Conservation (phyloP, 2,888 invertebrate species). For the Strigamia crassipes region DNA sequence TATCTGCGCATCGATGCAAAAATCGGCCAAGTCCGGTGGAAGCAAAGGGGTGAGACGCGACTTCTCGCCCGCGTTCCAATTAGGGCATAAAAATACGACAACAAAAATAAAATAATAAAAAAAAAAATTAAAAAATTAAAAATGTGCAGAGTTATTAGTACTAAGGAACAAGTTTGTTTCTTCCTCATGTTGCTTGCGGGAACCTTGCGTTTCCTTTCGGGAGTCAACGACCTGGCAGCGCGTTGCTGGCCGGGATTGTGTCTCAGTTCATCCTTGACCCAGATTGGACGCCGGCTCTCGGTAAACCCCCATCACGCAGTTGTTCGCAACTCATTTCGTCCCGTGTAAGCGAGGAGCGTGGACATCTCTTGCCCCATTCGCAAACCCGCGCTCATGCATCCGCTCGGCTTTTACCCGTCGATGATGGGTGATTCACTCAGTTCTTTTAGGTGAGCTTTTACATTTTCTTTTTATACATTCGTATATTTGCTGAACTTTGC, state of each 20-base stretch:
- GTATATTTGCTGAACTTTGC: neutral
- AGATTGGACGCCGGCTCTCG: constrained; percentile 17
- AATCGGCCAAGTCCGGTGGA: constrained; percentile 42
- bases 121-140: neutral
- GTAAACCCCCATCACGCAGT: constrained; percentile 23
- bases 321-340: constrained; percentile 36
- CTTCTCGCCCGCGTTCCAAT: constrained; percentile 2
- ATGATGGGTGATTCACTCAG: neutral
- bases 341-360: constrained; percentile 25
- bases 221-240: constrained; percentile 41
- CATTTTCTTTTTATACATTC: neutral
- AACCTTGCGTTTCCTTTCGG: constrained; percentile 45
- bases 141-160: neutral
- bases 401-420: neutral
- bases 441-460: constrained; percentile 8
- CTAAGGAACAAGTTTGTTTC: constrained; percentile 3
- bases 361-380: constrained; percentile 23
- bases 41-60: constrained; percentile 15
- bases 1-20: constrained; percentile 22
- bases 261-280: constrained; percentile 43
- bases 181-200: constrained; percentile 35
- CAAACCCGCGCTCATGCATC: constrained; percentile 16
- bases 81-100: neutral
- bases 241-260: constrained; percentile 36
- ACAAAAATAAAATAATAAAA: neutral